Evolutionary conservation across 1,140 invertebrate species (phyloP), one percentile per base, ranked within the genome.

Genomic region (Atta cephalotes): DNA sequence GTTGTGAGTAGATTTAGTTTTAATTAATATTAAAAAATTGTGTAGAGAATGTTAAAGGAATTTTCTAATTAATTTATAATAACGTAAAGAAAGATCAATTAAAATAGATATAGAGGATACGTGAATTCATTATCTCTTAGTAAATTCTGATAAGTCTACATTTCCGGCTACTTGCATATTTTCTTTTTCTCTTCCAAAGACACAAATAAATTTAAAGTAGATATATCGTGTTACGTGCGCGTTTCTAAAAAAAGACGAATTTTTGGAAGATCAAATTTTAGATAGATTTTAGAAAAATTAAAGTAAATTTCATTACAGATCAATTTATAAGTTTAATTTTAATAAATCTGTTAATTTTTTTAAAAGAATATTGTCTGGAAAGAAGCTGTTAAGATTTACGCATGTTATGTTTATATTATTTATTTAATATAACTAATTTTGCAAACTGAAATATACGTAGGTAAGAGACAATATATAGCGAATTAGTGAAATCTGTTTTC

Each of bases 401-500:
- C 3, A 21, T 35, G 2, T n/a, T 58, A 60, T 25, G 16, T 28
- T 62, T 21, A 21, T 70, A 68, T 10, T 31, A 5, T 70, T 70
- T 70, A 28, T 70, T 68, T 45, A 68, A 6, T 51, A n/a, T 56
- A 25, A 80, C 35, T 79, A 35, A 68, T 31, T 79, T 80, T 21
- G 35, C 16, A 16, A 71, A 71, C 5, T 84, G 16, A 35, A 74
- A 76, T 51, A n/a, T 39, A 82, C 7, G 18, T 16, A 18, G 16
- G 0, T 31, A 21, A 18, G 9, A 56, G n/a, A 53, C 51, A n/a
- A 14, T 35, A 12, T 16, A 12, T 16, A 51, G 16, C 7, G 21
- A 65, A 77, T 79, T 85, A 85, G 51, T 56, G 49, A 60, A 85
- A 62, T 49, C n/a, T 16, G 45, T 77, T 51, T 71, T 21, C 49